Percentiles rank a stretch among this genome's conserved stretches.
Evolutionary conservation across 2,797 vertebrate genomes (phyloP).

Genomic region (Anabas testudineus): DNA sequence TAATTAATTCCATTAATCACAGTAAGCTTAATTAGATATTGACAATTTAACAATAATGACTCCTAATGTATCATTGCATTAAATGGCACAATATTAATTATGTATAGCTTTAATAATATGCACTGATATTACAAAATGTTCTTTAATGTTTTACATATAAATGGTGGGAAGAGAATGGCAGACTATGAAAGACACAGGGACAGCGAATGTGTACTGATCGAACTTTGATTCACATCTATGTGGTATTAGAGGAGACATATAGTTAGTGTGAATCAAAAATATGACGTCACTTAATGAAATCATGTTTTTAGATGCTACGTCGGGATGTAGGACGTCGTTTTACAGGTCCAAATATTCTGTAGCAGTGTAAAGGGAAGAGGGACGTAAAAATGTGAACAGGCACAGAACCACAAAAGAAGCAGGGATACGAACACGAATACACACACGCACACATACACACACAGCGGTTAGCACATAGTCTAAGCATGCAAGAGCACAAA

Average conservation of each 20-base stretch:
- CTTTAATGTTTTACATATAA: slow-evolving; percentile 35
- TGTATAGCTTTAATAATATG: slow-evolving; percentile 6
- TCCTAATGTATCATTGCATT: background rate
- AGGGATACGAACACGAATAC: slow-evolving; percentile 24
- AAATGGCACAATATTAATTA: slow-evolving; percentile 2
- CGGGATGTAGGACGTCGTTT: slow-evolving; percentile 20
- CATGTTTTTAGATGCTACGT: slow-evolving; percentile 1
- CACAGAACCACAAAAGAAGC: slow-evolving; percentile 25
- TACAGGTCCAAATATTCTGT: slow-evolving; percentile 2
- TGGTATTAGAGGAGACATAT: slow-evolving; percentile 9
- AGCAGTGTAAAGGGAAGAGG: background rate
- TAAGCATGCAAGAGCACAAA: slow-evolving; percentile 58
- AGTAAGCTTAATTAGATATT: background rate
- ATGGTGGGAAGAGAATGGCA: slow-evolving; percentile 47
- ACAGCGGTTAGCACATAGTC: slow-evolving; percentile 18
- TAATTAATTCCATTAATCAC: no score
- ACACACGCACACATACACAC: slow-evolving; percentile 19
- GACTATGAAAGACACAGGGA: slow-evolving; percentile 56
- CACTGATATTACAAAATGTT: slow-evolving; percentile 3
- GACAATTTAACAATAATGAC: slow-evolving; percentile 5
- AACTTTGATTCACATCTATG: slow-evolving; percentile 28
- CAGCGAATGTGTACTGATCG: slow-evolving; percentile 25
- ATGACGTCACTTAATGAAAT: slow-evolving; percentile 7
- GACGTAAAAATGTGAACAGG: slow-evolving; percentile 30
- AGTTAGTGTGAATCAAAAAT: slow-evolving; percentile 22